A percentile compares a stretch with the other conserved stretches of the same genome.
Conservation (phyloP, 2,113 vertebrate species). For the Talpa occidentalis region DNA sequence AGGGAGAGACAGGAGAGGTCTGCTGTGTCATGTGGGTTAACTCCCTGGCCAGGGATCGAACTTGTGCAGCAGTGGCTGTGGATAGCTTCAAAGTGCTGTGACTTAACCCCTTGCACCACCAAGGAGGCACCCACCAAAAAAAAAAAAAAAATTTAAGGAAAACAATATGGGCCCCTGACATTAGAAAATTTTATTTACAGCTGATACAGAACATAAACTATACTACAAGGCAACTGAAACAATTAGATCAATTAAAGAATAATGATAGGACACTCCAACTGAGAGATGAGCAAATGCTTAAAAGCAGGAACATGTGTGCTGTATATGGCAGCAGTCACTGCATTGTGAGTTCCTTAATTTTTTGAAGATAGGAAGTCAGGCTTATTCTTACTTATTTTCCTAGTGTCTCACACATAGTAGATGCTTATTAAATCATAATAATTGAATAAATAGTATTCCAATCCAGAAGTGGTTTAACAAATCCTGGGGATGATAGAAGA, state of each 20-base stretch:
- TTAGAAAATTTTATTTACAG: conserved; percentile 26
- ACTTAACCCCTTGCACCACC: too few relatives aligned
- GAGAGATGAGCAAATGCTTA: conserved; percentile 27
- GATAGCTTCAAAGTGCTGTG: too few relatives aligned
- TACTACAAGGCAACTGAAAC: conserved; percentile 20
- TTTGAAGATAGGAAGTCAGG: neutral
- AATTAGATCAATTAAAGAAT: conserved; percentile 30
- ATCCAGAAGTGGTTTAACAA: conserved; percentile 29
- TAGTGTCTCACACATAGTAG: neutral
- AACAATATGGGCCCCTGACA: conserved; percentile 27
- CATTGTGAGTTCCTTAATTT: neutral
- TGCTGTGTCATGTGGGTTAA: too few relatives aligned
- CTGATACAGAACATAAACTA: neutral
- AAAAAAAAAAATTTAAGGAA: too few relatives aligned
- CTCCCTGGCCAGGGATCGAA: too few relatives aligned
- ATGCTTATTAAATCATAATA: conserved; percentile 46
- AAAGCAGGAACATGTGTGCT: neutral
- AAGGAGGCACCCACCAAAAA: too few relatives aligned
- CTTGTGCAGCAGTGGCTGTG: too few relatives aligned
- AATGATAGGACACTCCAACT: neutral
- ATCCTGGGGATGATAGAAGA: conserved; percentile 18
- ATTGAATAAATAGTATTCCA: conserved; percentile 24
- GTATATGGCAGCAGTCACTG: neutral
- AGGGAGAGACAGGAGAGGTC: too few relatives aligned
- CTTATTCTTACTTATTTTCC: conserved; percentile 29